These are phyloP conservation scores for Gadus chalcogrammus DNA, from an alignment of 2,113 vertebrate genomes.

Conservation along the genomic window DNA sequence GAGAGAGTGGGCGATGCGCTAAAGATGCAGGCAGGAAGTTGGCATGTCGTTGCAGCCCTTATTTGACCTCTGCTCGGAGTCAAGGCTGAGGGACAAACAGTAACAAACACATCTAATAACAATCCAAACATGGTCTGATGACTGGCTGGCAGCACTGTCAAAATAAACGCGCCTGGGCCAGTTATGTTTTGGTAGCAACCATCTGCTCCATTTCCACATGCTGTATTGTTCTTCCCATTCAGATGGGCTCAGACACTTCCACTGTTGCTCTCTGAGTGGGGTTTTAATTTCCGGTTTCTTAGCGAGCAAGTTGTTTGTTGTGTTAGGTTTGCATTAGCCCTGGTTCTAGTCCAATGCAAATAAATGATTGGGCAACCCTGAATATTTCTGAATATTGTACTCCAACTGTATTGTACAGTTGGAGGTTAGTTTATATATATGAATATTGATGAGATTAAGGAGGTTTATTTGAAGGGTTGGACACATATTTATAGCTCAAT, in stretches of 20 bases:
- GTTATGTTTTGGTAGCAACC: constrained; percentile 48
- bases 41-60: constrained; percentile 9
- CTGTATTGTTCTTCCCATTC: constrained; percentile 29
- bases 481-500: too few relatives aligned
- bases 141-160: constrained; percentile 42
- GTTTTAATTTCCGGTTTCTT: too few relatives aligned
- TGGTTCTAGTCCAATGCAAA: too few relatives aligned
- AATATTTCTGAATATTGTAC: too few relatives aligned
- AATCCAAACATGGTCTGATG: constrained; percentile 51
- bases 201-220: constrained; percentile 58
- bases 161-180: constrained; percentile 41
- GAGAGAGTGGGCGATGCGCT: background rate
- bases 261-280: background rate
- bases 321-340: too few relatives aligned
- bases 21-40: background rate
- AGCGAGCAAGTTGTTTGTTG: too few relatives aligned
- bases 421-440: too few relatives aligned
- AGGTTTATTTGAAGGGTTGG: too few relatives aligned
- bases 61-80: constrained; percentile 22
- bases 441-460: too few relatives aligned
- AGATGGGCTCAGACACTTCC: constrained; percentile 35
- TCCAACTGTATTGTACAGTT: too few relatives aligned
- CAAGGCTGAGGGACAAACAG: constrained; percentile 16
- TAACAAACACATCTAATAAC: constrained; percentile 23
- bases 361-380: too few relatives aligned